phyloP scores from a whole-genome alignment of 1,140 invertebrate genomes.

The Probaryconus sp. region DNA sequence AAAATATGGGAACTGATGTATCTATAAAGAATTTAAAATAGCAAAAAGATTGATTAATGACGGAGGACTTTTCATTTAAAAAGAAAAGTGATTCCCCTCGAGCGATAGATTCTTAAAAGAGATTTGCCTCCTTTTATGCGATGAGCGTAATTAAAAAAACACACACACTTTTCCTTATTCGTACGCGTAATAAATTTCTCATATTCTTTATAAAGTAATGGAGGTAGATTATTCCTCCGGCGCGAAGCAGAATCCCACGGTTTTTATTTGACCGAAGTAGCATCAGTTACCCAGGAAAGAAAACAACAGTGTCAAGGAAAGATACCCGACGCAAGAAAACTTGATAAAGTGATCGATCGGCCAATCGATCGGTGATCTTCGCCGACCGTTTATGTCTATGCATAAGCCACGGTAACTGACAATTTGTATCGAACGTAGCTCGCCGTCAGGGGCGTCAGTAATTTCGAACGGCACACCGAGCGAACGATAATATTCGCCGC shows the following conservation, averaged over 20 bases:
- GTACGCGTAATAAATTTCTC: too few species aligned
- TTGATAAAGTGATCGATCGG: slow-evolving; percentile 46
- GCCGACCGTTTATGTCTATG: slow-evolving; percentile 38
- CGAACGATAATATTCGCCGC: slow-evolving; percentile 19
- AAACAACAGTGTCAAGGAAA: slow-evolving; percentile 16
- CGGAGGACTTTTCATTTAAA: too few species aligned
- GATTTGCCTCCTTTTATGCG: too few species aligned
- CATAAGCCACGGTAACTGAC: slow-evolving; percentile 42
- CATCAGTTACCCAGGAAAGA: slow-evolving; percentile 7
- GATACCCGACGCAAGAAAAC: slow-evolving; percentile 10
- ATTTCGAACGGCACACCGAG: slow-evolving; percentile 57
- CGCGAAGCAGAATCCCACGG: background rate
- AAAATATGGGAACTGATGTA: too few species aligned
- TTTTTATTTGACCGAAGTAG: background rate
- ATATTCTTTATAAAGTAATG: too few species aligned
- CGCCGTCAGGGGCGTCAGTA: slow-evolving; percentile 54
- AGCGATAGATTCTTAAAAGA: too few species aligned
- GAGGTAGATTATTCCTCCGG: too few species aligned
- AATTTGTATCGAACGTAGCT: slow-evolving; percentile 62
- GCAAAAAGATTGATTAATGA: too few species aligned
- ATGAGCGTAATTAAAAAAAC: too few species aligned
- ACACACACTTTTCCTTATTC: too few species aligned
- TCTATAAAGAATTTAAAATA: too few species aligned
- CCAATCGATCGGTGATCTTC: slow-evolving; percentile 25
- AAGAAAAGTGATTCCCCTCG: too few species aligned